Evolutionary conservation across 2,113 vertebrate genomes (phyloP), one percentile per base, ranked within the genome.

Genomic region (Sarotherodon lohbergeri): DNA sequence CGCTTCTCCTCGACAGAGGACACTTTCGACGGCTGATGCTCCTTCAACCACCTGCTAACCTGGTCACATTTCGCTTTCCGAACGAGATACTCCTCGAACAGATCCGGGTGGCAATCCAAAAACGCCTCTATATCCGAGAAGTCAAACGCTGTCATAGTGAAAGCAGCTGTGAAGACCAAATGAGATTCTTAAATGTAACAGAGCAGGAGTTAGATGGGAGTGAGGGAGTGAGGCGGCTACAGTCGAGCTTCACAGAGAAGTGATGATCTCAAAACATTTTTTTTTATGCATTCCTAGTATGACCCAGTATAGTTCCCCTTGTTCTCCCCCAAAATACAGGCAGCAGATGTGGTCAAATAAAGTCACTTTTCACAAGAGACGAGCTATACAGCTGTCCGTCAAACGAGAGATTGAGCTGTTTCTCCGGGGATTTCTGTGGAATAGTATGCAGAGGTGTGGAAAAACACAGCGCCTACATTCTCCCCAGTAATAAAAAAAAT

Each of bases 81-180:
- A 9, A 95, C 90, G 19, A 97, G 86, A 66, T 97, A 97, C 76
- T 97, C 94, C 93, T 97, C 96, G 50, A 97, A 96, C 11, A 97
- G 94, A 34, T 97, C 96, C 3, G 96, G 97, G 57, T 97, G 96
- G 63, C 95, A 87, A 86, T 97, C 97, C 90, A 97, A 59, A 90
- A 97, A 97, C 19, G 96, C 96, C 90, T 97, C 96, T 24, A 97
- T 84, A 17, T 97, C 96, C 27, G 96, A 95, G 86, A 96, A 97
- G 90, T 96, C 96, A 92, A 96, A 96, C 9, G 95, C 89, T 81
- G 95, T 95, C 97, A 97, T 97, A 81, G 56, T 92, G 87, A 66
- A 36, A 82, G 76, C 27, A 22, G 90, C 86, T 27, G 79, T 50
- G 54, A 43, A 68, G 79, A 84, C 22, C 57, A 48, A 83, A 36